phyloP scores from a whole-genome alignment of 1,140 invertebrate species.

The Musca vetustissima region DNA sequence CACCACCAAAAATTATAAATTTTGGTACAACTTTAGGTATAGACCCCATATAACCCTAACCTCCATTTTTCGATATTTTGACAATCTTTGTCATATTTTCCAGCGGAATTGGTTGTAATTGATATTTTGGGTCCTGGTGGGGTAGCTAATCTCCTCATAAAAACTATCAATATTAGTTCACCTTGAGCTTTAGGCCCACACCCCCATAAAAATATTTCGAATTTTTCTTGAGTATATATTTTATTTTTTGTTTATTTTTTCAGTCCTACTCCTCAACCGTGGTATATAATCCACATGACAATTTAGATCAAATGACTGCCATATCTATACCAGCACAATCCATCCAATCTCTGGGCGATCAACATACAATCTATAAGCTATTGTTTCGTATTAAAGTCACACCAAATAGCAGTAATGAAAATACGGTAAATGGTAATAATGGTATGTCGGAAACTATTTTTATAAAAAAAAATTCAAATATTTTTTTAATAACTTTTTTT shows the following conservation, averaged over 20 bases:
- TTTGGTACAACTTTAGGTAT: too few species aligned
- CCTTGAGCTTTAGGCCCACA: too few species aligned
- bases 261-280: slow-evolving; percentile 75
- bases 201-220: too few species aligned
- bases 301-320: slow-evolving; percentile 70
- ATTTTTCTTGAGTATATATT: neutral
- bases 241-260: slow-evolving; percentile 24
- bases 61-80: too few species aligned
- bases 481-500: neutral
- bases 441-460: slow-evolving; percentile 33
- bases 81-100: too few species aligned
- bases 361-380: slow-evolving; percentile 84
- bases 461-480: slow-evolving; percentile 3
- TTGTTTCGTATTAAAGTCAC: slow-evolving; percentile 72
- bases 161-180: too few species aligned
- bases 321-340: slow-evolving; percentile 83
- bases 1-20: too few species aligned
- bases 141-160: too few species aligned
- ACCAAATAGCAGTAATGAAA: slow-evolving; percentile 51
- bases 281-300: slow-evolving; percentile 78
- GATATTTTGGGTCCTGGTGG: too few species aligned
- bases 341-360: slow-evolving; percentile 76
- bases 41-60: too few species aligned
- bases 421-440: slow-evolving; percentile 53
- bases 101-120: too few species aligned